phyloP scores from a whole-genome alignment of 2,888 invertebrate species.

The Tricholauxania praeusta region DNA sequence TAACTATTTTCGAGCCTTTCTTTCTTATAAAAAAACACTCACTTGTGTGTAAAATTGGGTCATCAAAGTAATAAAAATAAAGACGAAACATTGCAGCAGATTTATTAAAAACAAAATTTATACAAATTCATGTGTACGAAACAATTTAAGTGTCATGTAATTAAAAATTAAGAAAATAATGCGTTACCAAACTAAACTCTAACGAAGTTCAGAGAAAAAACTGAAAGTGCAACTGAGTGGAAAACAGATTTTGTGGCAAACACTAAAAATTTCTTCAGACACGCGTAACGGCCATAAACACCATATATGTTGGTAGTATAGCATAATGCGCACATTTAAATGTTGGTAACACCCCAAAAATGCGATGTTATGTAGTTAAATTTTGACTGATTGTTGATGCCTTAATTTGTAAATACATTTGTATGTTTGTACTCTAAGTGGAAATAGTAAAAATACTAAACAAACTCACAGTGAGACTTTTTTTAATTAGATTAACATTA shows the following conservation, averaged over 20 bases:
- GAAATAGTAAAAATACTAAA: too few relatives aligned
- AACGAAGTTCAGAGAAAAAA: background rate
- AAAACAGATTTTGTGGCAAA: background rate
- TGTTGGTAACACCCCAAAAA: slow-evolving; percentile 23
- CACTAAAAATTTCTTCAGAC: too few relatives aligned
- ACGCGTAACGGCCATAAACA: too few relatives aligned
- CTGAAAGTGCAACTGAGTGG: slow-evolving; percentile 29
- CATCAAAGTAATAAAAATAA: background rate
- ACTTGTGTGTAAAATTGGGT: background rate
- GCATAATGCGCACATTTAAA: slow-evolving; percentile 3
- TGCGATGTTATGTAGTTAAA: background rate
- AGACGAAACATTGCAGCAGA: too few relatives aligned
- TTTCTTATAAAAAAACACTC: too few relatives aligned
- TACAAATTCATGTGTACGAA: background rate
- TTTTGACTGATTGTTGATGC: background rate
- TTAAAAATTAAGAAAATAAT: slow-evolving; percentile 6
- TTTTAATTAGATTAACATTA: slow-evolving; percentile 17
- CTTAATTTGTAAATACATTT: too few relatives aligned
- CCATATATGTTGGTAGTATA: too few relatives aligned
- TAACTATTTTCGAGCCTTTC: too few relatives aligned
- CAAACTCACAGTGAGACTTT: too few relatives aligned
- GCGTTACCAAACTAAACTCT: background rate
- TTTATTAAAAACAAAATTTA: too few relatives aligned
- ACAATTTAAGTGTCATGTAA: slow-evolving; percentile 4
- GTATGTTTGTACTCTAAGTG: too few relatives aligned